These are phyloP conservation scores for Haliclystus octoradiatus DNA, from an alignment of 30 jellyfish, hydroid and myxozoan species.

Conservation along the genomic window DNA sequence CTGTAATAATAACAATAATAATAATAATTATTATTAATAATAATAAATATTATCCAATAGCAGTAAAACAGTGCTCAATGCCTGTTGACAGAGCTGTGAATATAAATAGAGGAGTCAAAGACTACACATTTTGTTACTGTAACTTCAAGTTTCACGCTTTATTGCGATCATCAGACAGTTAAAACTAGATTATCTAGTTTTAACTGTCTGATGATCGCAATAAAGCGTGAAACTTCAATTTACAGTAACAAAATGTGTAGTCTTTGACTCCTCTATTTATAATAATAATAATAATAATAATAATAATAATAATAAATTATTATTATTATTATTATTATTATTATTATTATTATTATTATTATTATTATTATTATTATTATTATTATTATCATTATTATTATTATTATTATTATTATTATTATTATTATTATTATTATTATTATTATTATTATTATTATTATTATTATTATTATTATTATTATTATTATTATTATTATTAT, in stretches of 20 bases:
- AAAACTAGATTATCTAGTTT: too few relatives aligned
- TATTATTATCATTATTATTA: background rate
- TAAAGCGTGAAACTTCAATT: too few relatives aligned
- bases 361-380: background rate
- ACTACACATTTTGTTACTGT: too few relatives aligned
- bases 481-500: constrained; percentile 10
- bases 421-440: background rate
- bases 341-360: background rate
- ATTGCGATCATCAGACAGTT: too few relatives aligned
- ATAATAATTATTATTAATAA: background rate
- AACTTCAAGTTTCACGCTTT: too few relatives aligned
- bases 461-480: background rate
- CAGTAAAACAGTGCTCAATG: too few relatives aligned
- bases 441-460: background rate
- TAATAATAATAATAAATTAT: background rate
- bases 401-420: background rate
- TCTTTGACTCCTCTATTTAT: too few relatives aligned
- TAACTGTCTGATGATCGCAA: too few relatives aligned
- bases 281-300: background rate
- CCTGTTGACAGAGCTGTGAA: too few relatives aligned
- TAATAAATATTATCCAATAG: too few relatives aligned
- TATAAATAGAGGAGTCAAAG: too few relatives aligned
- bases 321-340: background rate
- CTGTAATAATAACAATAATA: background rate
- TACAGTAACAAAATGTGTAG: too few relatives aligned